A percentile compares a stretch with the other conserved stretches of the same genome.
Evolutionary conservation across 2,888 invertebrate genomes (phyloP).

Genomic region (Eilema caniola): DNA sequence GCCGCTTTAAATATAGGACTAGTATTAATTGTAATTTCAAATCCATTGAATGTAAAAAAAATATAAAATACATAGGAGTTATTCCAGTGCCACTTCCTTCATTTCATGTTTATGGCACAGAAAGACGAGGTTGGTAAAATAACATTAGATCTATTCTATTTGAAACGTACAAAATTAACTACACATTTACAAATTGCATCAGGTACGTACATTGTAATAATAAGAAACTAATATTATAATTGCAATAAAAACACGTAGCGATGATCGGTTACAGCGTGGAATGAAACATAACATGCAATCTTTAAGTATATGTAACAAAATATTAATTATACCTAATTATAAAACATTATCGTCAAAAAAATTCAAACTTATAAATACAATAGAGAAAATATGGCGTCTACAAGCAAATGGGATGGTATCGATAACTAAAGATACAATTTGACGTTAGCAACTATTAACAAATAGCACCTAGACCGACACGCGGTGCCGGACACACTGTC

Average conservation of each 20-base stretch:
- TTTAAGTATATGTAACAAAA: slow-evolving; percentile 35
- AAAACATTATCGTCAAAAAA: slow-evolving; percentile 41
- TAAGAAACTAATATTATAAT: slow-evolving; percentile 66
- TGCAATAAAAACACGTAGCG: slow-evolving; percentile 58
- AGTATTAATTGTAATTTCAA: slow-evolving; percentile 65
- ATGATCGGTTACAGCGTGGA: slow-evolving; percentile 65
- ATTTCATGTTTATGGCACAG: slow-evolving; percentile 67
- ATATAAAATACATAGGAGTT: slow-evolving; percentile 44
- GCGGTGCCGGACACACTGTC: slow-evolving; percentile 54
- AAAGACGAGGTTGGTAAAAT: slow-evolving; percentile 60
- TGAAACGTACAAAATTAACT: slow-evolving; percentile 72
- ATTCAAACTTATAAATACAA: slow-evolving; percentile 31
- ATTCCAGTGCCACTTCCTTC: slow-evolving; percentile 60
- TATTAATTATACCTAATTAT: slow-evolving; percentile 38
- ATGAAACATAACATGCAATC: slow-evolving; percentile 60
- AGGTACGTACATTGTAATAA: slow-evolving; percentile 76
- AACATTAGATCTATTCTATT: slow-evolving; percentile 56
- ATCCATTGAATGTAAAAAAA: slow-evolving; percentile 50
- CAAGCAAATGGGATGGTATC: slow-evolving; percentile 33
- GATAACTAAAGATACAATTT: slow-evolving; percentile 45
- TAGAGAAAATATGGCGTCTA: slow-evolving; percentile 20
- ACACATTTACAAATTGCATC: slow-evolving; percentile 73
- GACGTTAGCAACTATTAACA: slow-evolving; percentile 63
- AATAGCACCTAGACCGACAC: slow-evolving; percentile 78
- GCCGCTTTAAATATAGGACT: slow-evolving; percentile 67